A percentile compares a stretch with the other conserved stretches of the same genome.
phyloP scores from a whole-genome alignment of 1,140 invertebrate genomes.

The Caenorhabditis elegans region DNA sequence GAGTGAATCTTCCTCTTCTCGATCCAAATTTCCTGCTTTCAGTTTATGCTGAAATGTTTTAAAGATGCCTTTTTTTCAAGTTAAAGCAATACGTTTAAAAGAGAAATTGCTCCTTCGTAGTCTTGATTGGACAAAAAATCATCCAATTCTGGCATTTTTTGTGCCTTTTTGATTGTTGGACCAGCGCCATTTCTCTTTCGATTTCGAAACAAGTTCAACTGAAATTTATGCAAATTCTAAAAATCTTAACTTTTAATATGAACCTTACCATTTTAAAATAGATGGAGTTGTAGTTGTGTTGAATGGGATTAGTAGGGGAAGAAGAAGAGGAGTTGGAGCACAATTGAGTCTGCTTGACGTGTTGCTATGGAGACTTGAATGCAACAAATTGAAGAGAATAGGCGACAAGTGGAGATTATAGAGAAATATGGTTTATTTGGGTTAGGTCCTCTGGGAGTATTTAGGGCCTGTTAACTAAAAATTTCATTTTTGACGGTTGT shows the following conservation, averaged over 20 bases:
- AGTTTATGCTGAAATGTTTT: not conserved
- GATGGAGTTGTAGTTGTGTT: not conserved
- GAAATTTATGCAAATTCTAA: no score
- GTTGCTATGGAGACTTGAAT: slow-evolving; percentile 25
- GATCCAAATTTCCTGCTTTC: not conserved
- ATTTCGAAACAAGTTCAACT: not conserved
- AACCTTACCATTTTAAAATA: not conserved
- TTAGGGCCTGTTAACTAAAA: no score
- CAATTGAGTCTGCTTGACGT: not conserved
- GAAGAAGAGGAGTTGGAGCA: not conserved
- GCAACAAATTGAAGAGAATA: slow-evolving; percentile 17
- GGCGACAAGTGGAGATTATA: not conserved
- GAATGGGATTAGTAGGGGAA: not conserved
- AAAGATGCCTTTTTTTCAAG: not conserved
- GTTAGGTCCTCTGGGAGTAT: no score
- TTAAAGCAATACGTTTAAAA: not conserved
- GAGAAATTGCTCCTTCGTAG: slow-evolving; percentile 3
- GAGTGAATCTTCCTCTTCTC: not conserved
- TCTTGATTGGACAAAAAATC: not conserved
- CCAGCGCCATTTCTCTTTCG: not conserved
- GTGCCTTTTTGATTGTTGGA: not conserved
- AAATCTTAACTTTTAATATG: no score
- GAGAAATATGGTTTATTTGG: no score
- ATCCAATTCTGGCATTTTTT: slow-evolving; percentile 25
- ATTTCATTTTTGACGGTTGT: no score